phyloP scores from a whole-genome alignment of 1,140 invertebrate genomes.

The Megalopta genalis region DNA sequence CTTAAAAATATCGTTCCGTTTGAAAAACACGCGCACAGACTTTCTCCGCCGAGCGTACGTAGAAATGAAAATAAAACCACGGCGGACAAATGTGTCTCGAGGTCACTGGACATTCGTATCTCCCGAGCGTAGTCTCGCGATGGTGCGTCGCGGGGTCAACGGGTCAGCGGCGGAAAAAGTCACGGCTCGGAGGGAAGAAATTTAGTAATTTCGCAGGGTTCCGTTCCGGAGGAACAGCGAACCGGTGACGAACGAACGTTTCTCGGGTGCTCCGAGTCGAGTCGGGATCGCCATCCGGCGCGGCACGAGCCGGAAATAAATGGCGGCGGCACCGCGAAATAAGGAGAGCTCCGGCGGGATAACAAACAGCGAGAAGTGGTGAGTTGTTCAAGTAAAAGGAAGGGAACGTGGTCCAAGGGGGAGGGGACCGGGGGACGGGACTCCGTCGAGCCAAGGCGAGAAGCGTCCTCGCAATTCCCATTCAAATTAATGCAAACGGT shows the following conservation, averaged over 20 bases:
- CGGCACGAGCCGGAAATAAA: slow-evolving; percentile 49
- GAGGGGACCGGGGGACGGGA: no score
- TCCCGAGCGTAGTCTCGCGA: no score
- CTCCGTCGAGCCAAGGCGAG: slow-evolving; percentile 8
- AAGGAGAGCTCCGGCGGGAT: slow-evolving; percentile 41
- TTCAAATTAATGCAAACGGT: slow-evolving; percentile 73
- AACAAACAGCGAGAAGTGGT: slow-evolving; percentile 64
- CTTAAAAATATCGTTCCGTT: no score
- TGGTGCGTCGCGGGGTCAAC: no score
- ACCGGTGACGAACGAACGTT: slow-evolving; percentile 32
- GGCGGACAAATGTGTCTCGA: no score
- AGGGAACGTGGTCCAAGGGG: slow-evolving; percentile 10
- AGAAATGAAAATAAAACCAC: no score
- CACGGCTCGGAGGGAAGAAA: no score
- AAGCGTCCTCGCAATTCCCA: slow-evolving; percentile 64
- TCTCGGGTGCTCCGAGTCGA: slow-evolving; percentile 36
- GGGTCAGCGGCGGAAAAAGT: no score
- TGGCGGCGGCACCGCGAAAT: slow-evolving; percentile 27
- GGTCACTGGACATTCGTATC: no score
- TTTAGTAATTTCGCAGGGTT: not conserved
- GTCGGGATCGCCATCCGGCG: slow-evolving; percentile 35
- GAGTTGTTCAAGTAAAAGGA: slow-evolving; percentile 51
- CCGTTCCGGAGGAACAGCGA: slow-evolving; percentile 17
- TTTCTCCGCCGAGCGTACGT: no score
- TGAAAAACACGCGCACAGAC: no score